Evolutionary conservation across 2,113 vertebrate genomes (phyloP), one percentile per base, ranked within the genome.

Genomic region (Asarcornis scutulata): DNA sequence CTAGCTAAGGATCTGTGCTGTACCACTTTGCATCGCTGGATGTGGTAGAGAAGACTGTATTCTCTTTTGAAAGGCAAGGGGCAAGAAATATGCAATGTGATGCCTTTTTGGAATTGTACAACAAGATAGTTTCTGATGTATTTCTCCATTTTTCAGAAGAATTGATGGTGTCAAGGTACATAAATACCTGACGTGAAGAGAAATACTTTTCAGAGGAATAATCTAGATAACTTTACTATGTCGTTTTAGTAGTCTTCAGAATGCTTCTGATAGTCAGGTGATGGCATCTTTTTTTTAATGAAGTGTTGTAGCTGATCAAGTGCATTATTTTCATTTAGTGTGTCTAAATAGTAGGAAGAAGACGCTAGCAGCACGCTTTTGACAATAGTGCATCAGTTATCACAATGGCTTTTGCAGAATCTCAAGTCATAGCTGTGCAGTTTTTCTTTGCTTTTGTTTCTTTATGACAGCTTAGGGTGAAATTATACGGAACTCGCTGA

Each of bases 61-160:
- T 84, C 52, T n/a, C 17, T 83, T 71, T 63, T 73, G 71, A 76
- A 67, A 74, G 59, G n/a, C 42, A 84, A 63, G 26, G 25, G 78
- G 56, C 31, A 63, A 83, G 67, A 82, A 55, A 60, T 64, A 40
- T 1, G 9, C 26, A 16, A 66, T 8, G 86, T 84, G n/a, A 12
- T 23, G 29, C 32, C 66, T 56, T 86, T 89, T 56, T 87, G 85
- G 53, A 94, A 59, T 93, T 1, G 1, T 32, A 50, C 17, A 64
- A 13, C 16, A 66, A 25, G 23, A 59, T 75, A 38, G 26, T 56
- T 91, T 63, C 44, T 77, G 55, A 69, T 74, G 29, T 64, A 69
- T 77, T 95, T 95, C 59, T 85, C 48, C 32, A 56, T 86, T 91
- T 83, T 91, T 66, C 63, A 71, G 80, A 88, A 83, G 76, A 86